A percentile compares a stretch with the other conserved stretches of the same genome.
phyloP scores from a whole-genome alignment of 2,888 invertebrate genomes.

The Dryococelus australis region DNA sequence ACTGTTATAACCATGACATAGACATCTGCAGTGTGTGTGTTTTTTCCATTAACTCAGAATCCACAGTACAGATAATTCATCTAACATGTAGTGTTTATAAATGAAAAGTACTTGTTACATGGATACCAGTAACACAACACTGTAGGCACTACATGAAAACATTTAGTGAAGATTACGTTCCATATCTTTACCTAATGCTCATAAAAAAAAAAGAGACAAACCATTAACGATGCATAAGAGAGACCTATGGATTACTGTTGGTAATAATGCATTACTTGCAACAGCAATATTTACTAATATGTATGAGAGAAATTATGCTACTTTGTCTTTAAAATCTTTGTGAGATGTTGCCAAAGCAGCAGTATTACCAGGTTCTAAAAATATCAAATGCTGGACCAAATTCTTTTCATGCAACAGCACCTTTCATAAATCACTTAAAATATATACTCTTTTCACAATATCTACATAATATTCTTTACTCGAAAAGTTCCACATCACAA shows the following conservation, averaged over 20 bases:
- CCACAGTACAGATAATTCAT: neutral
- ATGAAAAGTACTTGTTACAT: neutral
- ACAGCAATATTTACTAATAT: neutral
- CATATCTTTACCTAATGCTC: constrained; percentile 33
- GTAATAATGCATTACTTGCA: constrained; percentile 9
- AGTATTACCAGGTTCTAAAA: constrained; percentile 1
- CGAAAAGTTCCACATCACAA: constrained; percentile 35
- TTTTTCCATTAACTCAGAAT: neutral
- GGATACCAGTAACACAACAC: constrained; percentile 31
- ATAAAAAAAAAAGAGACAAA: constrained; percentile 38
- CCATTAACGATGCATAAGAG: constrained; percentile 37
- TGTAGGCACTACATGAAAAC: constrained; percentile 37
- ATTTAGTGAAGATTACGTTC: constrained; percentile 33
- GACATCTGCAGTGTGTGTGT: neutral
- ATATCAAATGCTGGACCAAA: constrained; percentile 23
- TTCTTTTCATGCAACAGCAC: constrained; percentile 40
- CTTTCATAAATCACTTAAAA: constrained; percentile 46
- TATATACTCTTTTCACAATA: constrained; percentile 43
- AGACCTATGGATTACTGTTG: constrained; percentile 13
- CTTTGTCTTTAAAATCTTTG: neutral
- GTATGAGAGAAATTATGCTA: constrained; percentile 16
- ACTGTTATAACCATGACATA: neutral
- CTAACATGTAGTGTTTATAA: neutral
- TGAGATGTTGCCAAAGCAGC: neutral
- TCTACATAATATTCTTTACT: constrained; percentile 37